Evolutionary conservation across 2,797 vertebrate genomes (phyloP).

Genomic region (Enteromius trimaculatus): DNA sequence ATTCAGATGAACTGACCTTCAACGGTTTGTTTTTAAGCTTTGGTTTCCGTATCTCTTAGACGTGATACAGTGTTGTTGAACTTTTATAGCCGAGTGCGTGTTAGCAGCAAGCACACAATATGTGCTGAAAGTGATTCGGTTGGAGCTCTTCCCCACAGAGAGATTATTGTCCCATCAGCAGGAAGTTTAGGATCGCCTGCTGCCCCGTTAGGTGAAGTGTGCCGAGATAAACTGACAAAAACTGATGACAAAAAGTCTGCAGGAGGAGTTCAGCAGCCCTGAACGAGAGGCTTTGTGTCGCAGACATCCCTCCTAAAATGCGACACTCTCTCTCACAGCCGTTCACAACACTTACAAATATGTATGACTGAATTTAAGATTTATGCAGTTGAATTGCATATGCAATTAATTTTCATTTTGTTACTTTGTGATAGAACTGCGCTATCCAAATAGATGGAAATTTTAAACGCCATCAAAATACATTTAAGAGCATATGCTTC

Average conservation of each 20-base stretch:
- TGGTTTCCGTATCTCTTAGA: constrained; percentile 1
- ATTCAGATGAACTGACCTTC: constrained; percentile 10
- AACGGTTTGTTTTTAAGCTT: constrained; percentile 10
- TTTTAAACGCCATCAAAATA: not conserved
- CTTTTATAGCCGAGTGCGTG: not conserved
- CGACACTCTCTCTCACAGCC: not conserved
- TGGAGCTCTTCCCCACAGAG: constrained; percentile 22
- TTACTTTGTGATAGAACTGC: not conserved
- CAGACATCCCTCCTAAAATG: not conserved
- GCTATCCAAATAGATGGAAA: not conserved
- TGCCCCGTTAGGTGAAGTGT: constrained; percentile 20
- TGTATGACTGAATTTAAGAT: not conserved
- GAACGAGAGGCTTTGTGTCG: not conserved
- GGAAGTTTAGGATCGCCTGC: not conserved
- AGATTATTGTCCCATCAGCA: constrained; percentile 35
- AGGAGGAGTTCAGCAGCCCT: not conserved
- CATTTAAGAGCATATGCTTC: not conserved
- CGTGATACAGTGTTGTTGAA: not conserved
- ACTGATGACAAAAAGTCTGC: constrained; percentile 23
- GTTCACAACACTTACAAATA: not conserved
- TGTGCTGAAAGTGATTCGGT: constrained; percentile 25
- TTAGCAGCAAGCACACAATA: constrained; percentile 6
- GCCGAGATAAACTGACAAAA: constrained; percentile 21
- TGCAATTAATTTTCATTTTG: not conserved
- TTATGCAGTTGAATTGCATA: not conserved